Conservation (phyloP, 2,888 invertebrate species). For the Drosophila ustulata region DNA sequence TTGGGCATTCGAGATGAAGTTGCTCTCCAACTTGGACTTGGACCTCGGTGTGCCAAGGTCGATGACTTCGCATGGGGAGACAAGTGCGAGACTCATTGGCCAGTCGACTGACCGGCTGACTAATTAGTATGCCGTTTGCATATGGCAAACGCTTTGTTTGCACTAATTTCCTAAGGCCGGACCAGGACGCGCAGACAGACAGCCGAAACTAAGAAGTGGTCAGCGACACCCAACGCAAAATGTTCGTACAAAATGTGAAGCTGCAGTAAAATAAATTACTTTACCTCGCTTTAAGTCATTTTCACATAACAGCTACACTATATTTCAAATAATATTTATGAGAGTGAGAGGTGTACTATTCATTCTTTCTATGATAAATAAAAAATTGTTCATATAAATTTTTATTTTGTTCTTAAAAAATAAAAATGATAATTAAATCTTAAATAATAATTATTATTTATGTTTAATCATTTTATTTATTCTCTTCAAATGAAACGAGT, state of each 20-base stretch:
- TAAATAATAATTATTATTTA: too few relatives aligned
- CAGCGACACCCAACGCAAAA: slow-evolving; percentile 33
- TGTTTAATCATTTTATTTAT: too few relatives aligned
- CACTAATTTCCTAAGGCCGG: slow-evolving; percentile 60
- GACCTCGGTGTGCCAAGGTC: slow-evolving; percentile 21
- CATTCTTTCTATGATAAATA: too few relatives aligned
- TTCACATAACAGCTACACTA: too few relatives aligned
- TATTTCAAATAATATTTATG: too few relatives aligned
- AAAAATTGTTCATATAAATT: too few relatives aligned
- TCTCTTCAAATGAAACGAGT: too few relatives aligned
- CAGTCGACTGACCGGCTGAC: slow-evolving; percentile 26
- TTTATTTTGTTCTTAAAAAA: too few relatives aligned
- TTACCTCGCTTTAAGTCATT: too few relatives aligned
- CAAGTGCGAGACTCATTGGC: slow-evolving; percentile 13
- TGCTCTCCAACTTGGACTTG: background rate
- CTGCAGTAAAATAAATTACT: background rate
- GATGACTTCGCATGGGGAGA: slow-evolving; percentile 32
- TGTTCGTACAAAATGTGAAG: slow-evolving; percentile 18
- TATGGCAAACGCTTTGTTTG: slow-evolving; percentile 73
- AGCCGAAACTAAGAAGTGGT: slow-evolving; percentile 41
- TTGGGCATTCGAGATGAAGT: slow-evolving; percentile 38
- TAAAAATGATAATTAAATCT: too few relatives aligned
- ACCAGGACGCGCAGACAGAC: slow-evolving; percentile 4
- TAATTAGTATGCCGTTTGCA: slow-evolving; percentile 74
- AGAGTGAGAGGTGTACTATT: too few relatives aligned